These are phyloP conservation scores for Agrochola macilenta DNA, from an alignment of 2,888 invertebrate species.

Conservation along the genomic window DNA sequence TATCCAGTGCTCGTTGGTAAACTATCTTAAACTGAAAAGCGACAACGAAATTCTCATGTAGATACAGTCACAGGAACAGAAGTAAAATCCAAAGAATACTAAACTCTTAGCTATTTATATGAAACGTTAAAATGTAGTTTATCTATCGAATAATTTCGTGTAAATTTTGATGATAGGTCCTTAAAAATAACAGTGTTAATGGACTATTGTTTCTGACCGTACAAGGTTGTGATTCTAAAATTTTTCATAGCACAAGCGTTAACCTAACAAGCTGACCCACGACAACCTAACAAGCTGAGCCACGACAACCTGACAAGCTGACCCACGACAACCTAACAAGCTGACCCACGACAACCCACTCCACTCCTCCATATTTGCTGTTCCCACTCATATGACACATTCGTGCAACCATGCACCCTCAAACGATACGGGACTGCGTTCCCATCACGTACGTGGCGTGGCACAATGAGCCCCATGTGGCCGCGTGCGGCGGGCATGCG, in stretches of 20 bases:
- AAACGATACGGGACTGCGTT: slow-evolving; percentile 10
- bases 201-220: background rate
- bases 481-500: slow-evolving; percentile 37
- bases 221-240: background rate
- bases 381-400: background rate
- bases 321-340: background rate
- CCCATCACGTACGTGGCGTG: slow-evolving; percentile 41
- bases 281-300: background rate
- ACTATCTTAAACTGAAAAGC: background rate
- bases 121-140: background rate
- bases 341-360: background rate
- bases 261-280: background rate
- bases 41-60: background rate
- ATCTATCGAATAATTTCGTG: background rate
- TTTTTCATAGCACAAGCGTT: background rate
- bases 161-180: background rate
- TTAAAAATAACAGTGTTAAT: background rate
- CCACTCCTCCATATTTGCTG: background rate
- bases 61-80: background rate
- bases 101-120: background rate
- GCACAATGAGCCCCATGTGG: slow-evolving; percentile 66
- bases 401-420: slow-evolving; percentile 17
- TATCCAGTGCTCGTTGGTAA: background rate
- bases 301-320: background rate
- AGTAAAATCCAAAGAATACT: background rate